Percentiles rank a stretch among this genome's conserved stretches.
These are phyloP conservation scores for Lithophane ornitopus DNA, from an alignment of 2,888 invertebrate species.

Conservation along the genomic window DNA sequence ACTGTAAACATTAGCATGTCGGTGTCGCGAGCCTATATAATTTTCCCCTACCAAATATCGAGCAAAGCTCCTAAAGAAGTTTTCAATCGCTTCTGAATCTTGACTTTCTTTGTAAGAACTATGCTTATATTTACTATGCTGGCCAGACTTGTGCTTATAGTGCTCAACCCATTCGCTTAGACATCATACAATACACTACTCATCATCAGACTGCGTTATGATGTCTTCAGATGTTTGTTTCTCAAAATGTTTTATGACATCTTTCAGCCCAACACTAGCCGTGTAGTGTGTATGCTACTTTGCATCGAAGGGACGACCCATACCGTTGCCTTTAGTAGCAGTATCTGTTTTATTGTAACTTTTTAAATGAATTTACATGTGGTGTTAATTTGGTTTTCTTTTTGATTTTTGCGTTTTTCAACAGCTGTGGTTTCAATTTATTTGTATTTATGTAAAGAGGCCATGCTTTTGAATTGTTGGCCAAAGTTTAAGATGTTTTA, in stretches of 20 bases:
- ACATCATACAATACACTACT: not conserved
- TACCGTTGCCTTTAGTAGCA: conserved; percentile 58
- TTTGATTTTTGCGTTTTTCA: conserved; percentile 18
- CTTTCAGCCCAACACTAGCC: not conserved
- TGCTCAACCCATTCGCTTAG: not conserved
- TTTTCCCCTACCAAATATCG: too few species aligned
- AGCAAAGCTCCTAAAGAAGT: too few species aligned
- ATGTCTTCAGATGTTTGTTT: not conserved
- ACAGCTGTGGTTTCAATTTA: conserved; percentile 3
- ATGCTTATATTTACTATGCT: not conserved
- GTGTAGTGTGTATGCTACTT: conserved; percentile 24
- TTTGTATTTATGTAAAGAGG: conserved; percentile 1
- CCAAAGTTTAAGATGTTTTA: not conserved
- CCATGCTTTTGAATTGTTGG: not conserved
- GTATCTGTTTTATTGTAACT: conserved; percentile 51
- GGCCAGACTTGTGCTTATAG: not conserved
- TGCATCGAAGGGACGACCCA: conserved; percentile 20
- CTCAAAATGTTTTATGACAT: not conserved
- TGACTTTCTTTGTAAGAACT: not conserved
- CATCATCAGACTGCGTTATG: too few species aligned
- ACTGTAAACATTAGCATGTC: too few species aligned
- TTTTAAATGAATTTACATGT: conserved; percentile 52
- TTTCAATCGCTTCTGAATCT: not conserved
- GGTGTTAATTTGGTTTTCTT: conserved; percentile 47
- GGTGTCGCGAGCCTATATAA: too few species aligned